A percentile compares a stretch with the other conserved stretches of the same genome.
Conservation (phyloP, 2,888 invertebrate genomes). For the Junonia oenone region DNA sequence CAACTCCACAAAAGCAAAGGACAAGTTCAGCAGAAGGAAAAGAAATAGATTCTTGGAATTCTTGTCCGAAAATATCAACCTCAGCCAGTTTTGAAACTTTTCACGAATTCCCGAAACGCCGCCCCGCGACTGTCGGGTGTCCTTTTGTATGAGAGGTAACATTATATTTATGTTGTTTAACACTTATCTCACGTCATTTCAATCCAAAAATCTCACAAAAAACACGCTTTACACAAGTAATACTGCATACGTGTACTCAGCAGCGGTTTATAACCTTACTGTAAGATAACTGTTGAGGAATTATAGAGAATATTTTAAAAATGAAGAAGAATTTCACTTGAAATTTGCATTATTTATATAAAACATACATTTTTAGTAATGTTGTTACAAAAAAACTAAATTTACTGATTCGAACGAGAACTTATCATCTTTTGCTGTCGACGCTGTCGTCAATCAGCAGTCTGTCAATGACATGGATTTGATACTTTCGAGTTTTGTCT, state of each 20-base stretch:
- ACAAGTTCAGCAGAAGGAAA: constrained; percentile 94
- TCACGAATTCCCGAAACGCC: constrained; percentile 83
- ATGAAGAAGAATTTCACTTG: constrained; percentile 7
- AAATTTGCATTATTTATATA: constrained; percentile 22
- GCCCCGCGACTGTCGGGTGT: constrained; percentile 79
- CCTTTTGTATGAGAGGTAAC: constrained; percentile 88
- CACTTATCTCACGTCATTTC: constrained; percentile 61
- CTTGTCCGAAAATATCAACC: constrained; percentile 94
- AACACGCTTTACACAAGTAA: constrained; percentile 49
- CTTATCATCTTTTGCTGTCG: constrained; percentile 19
- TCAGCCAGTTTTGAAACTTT: constrained; percentile 86
- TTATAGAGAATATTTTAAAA: constrained; percentile 11
- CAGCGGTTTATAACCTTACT: constrained; percentile 63
- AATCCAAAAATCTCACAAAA: constrained; percentile 50
- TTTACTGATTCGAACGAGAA: constrained; percentile 14
- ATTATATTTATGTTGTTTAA: constrained; percentile 65
- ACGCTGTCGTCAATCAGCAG: constrained; percentile 4
- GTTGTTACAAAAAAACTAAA: constrained; percentile 16
- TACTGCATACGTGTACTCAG: constrained; percentile 75
- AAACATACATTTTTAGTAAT: constrained; percentile 27
- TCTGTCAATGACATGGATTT: not conserved
- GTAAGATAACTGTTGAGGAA: constrained; percentile 32
- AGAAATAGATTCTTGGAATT: constrained; percentile 96
- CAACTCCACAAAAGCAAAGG: constrained; percentile 97
- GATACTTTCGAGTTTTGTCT: not conserved